These are phyloP conservation scores for Artibeus lituratus DNA, from an alignment of 2,797 vertebrate species.

Conservation along the genomic window DNA sequence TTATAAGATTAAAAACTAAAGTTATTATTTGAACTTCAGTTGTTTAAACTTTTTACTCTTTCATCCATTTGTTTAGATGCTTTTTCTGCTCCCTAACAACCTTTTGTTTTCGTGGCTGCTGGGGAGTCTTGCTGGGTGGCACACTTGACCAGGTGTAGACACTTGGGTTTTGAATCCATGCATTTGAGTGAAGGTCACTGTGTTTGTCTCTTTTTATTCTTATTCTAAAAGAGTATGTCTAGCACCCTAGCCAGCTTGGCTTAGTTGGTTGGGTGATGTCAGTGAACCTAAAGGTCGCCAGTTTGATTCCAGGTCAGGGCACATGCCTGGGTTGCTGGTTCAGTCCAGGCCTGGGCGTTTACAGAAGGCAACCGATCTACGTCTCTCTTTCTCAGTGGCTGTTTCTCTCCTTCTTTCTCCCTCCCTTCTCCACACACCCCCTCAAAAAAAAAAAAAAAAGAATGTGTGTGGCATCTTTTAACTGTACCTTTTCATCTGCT, in stretches of 20 bases:
- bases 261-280: neutral
- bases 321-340: neutral
- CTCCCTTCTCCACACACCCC: too few relatives aligned
- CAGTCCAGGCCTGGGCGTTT: neutral
- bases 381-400: neutral
- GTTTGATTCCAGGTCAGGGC: neutral
- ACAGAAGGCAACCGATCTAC: neutral
- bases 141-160: neutral
- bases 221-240: conserved; percentile 46
- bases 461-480: conserved; percentile 50
- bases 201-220: conserved; percentile 36
- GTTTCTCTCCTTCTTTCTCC: neutral
- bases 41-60: conserved; percentile 69
- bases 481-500: conserved; percentile 56
- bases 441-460: conserved; percentile 23
- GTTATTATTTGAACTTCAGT: conserved; percentile 70
- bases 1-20: neutral
- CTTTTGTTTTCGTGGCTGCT: conserved; percentile 23
- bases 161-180: conserved; percentile 26
- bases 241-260: neutral
- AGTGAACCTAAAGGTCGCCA: neutral
- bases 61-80: conserved; percentile 48
- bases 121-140: conserved; percentile 21
- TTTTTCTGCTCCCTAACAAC: conserved; percentile 29
- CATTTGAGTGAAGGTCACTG: conserved; percentile 46